phyloP scores from a whole-genome alignment of 2,888 invertebrate genomes.

The Polietes domitor region DNA sequence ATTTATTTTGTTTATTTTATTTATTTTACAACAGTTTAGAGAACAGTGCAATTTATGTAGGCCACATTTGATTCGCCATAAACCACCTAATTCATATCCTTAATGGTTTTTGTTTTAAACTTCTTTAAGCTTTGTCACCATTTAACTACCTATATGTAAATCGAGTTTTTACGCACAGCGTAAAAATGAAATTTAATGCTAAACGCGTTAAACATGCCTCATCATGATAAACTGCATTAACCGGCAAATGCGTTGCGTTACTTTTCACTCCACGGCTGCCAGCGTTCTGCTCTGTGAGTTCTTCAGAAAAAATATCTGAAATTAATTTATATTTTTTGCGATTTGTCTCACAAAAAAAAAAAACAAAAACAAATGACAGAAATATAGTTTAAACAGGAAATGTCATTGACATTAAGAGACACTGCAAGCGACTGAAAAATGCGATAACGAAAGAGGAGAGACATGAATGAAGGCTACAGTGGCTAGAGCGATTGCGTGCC shows the following conservation, averaged over 20 bases:
- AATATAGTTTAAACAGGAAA: slow-evolving; percentile 58
- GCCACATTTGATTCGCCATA: not conserved
- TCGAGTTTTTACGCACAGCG: slow-evolving; percentile 61
- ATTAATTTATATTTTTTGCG: slow-evolving; percentile 2
- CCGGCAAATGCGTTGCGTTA: not conserved
- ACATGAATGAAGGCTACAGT: slow-evolving; percentile 26
- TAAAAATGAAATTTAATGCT: slow-evolving; percentile 50
- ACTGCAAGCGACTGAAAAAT: not conserved
- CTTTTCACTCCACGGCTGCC: not conserved
- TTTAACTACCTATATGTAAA: slow-evolving; percentile 47
- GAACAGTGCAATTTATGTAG: not conserved
- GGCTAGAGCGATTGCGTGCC: slow-evolving; percentile 57
- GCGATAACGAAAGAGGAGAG: not conserved
- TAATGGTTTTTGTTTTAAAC: slow-evolving; percentile 6
- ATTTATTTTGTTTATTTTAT: too few relatives aligned
- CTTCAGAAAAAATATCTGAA: not conserved
- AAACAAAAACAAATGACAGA: not conserved
- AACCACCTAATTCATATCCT: slow-evolving; percentile 36
- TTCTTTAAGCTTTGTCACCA: slow-evolving; percentile 35
- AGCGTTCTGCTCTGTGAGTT: not conserved
- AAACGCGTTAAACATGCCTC: slow-evolving; percentile 43
- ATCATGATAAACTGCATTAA: slow-evolving; percentile 54
- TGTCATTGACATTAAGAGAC: slow-evolving; percentile 59
- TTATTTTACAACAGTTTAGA: too few relatives aligned
- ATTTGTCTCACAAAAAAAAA: not conserved